Base-by-base conservation (phyloP, 2,797 vertebrate species). In the Myotis findleyi region DNA sequence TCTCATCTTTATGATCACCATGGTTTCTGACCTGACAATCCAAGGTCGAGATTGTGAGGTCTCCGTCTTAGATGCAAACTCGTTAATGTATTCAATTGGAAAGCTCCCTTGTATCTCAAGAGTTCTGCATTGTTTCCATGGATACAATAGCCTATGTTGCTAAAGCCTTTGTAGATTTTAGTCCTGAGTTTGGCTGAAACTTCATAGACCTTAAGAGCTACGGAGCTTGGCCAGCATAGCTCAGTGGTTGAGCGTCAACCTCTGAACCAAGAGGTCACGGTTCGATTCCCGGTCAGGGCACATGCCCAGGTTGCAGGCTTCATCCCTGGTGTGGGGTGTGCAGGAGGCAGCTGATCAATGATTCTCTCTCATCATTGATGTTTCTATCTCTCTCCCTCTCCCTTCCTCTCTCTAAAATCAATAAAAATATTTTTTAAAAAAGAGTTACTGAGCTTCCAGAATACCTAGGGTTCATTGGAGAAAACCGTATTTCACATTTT, bases 71-170 rank as follows among this genome's bases (percentile, higher is more conserved):
- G 85, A 21, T 94, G 82, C 64, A 57, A 68, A 51, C 92, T 95
- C 33, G 51, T 95, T 95, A 90, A 86, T 89, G 72, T 80, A 87
- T 96, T 97, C 88, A 90, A 3, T 62, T 93, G 92, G 94, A 95
- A 96, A 89, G 73, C 85, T 64, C 47, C 13, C 79, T 94, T 62
- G 33, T 87, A 81, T 96, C 89, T 92, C 71, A 83, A 53, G 89
- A 96, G 51, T 95, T 77, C 82, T 90, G 66, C 83, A 64, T 89
- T 95, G 97, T 97, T 97, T 97, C 97, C 88, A 97, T 96, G 96
- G 97, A 92, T 94, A 96, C 93, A 93, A 83, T 68, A 94, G 86
- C 87, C 44, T 76, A 11, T 86, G 69, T 93, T 87, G 64, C 88
- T 96, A 79, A 95, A 94, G 62, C 41, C 69, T 83, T 96, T 96